Evolutionary conservation across 2,797 vertebrate genomes (phyloP), one percentile per base, ranked within the genome.

Genomic region (Euphonia xanthogaster): DNA sequence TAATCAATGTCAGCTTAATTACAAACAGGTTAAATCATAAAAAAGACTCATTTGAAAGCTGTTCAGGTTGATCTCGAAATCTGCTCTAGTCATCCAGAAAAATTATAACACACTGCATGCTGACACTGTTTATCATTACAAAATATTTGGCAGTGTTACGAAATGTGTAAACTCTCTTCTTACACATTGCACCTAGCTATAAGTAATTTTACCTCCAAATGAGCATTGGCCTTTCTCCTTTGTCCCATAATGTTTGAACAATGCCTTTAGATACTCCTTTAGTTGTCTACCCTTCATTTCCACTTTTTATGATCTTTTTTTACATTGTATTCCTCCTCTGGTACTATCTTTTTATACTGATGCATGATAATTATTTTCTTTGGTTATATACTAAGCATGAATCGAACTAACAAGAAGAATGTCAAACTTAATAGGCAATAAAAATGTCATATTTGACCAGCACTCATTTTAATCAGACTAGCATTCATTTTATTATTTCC

Each of bases 401-500:
- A 7, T 23, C 4, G 14, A 73, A 86, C 50, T 84, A 48, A 92
- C 22, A 60, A 92, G 48, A 79, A 83, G 17, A 73, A 76, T 37
- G 35, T 60, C 66, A 51, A 13, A 35, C 10, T 79, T 87, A 85
- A 79, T 51, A 73, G 67, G 62, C 39, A 53, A 65, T 40, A 57
- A 82, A 88, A 82, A 74, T 66, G 27, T 63, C 42, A n/a, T 65
- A 68, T 61, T 81, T 68, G 93, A 62, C 70, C 87, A 87, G 68
- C 12, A 72, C 14, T 90, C 60, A 60, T 93, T 92, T 96, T 88
- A 87, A 94, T 85, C 35, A 88, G 60, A 73, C 81, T 73, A 88
- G 12, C 30, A 91, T 84, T 94, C 37, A 72, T 90, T 65, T 85
- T 73, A 92, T 91, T 80, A 65, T 80, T 88, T 94, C 66, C 58